Conservation (phyloP, 2,797 vertebrate species). For the Rhynchonycteris naso region DNA sequence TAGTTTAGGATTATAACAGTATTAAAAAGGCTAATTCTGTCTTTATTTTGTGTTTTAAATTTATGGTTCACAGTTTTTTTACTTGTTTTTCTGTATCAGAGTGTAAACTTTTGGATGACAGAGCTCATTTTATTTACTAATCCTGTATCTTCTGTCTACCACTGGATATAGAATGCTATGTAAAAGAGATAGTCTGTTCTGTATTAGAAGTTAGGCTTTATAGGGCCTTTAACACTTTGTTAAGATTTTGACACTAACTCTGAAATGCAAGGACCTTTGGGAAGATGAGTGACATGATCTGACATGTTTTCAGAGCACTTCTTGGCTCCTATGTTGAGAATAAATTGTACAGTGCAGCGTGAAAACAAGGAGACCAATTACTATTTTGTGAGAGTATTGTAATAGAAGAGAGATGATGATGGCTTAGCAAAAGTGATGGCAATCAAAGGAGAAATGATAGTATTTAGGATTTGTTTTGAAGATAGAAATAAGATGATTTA, state of each 20-base stretch:
- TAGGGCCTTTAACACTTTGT: not conserved
- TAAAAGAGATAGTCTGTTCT: not conserved
- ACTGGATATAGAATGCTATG: not conserved
- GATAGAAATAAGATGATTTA: not conserved
- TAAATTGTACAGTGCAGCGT: not conserved
- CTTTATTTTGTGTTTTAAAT: slow-evolving; percentile 18
- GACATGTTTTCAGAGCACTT: not conserved
- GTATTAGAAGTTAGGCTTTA: not conserved
- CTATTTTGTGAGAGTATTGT: not conserved
- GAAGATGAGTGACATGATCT: not conserved
- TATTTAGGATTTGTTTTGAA: slow-evolving; percentile 23
- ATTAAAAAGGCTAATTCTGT: not conserved
- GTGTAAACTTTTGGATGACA: not conserved
- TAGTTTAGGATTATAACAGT: not conserved
- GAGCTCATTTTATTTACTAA: not conserved
- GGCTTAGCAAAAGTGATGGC: not conserved
- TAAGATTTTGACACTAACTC: not conserved
- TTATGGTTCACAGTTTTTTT: not conserved
- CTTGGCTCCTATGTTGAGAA: not conserved
- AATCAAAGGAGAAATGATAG: not conserved
- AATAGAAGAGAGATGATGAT: not conserved
- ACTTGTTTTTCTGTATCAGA: not conserved
- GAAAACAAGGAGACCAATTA: not conserved
- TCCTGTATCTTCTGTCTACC: not conserved
- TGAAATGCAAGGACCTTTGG: not conserved